Percentiles rank a stretch among this genome's conserved stretches.
phyloP scores from a whole-genome alignment of 2,797 vertebrate species.

The Sarcophilus harrisii region DNA sequence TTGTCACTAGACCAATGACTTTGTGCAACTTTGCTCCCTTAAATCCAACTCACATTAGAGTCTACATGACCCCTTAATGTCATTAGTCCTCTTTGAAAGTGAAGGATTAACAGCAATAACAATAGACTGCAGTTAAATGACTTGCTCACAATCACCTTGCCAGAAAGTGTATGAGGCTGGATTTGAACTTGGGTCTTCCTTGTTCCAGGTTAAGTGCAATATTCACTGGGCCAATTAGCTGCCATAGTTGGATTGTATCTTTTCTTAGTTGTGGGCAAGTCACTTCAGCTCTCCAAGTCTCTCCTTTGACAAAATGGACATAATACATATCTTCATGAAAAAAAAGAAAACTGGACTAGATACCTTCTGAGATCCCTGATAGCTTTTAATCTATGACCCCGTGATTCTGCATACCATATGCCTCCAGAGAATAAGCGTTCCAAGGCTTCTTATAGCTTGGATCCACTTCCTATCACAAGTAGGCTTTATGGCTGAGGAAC shows the following conservation, averaged over 20 bases:
- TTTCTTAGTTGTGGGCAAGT: not conserved
- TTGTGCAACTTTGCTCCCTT: not conserved
- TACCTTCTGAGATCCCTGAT: not conserved
- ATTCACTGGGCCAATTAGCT: not conserved
- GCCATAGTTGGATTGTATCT: not conserved
- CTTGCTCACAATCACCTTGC: not conserved
- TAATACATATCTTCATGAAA: not conserved
- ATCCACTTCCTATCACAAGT: not conserved
- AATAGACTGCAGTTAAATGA: not conserved
- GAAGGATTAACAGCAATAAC: not conserved
- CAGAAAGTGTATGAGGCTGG: not conserved
- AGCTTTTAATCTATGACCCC: not conserved
- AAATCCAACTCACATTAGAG: not conserved
- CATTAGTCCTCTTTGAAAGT: not conserved
- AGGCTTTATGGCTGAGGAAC: not conserved
- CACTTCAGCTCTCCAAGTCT: not conserved
- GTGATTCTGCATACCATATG: not conserved
- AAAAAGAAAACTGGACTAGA: not conserved
- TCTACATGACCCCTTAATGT: not conserved
- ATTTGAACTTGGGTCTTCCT: not conserved
- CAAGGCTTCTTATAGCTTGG: not conserved
- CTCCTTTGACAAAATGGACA: not conserved
- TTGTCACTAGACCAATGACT: not conserved
- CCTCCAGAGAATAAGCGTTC: not conserved
- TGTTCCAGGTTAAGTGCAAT: not conserved